Base-by-base conservation (phyloP, 2,888 invertebrate genomes). In the Sicus ferrugineus region DNA sequence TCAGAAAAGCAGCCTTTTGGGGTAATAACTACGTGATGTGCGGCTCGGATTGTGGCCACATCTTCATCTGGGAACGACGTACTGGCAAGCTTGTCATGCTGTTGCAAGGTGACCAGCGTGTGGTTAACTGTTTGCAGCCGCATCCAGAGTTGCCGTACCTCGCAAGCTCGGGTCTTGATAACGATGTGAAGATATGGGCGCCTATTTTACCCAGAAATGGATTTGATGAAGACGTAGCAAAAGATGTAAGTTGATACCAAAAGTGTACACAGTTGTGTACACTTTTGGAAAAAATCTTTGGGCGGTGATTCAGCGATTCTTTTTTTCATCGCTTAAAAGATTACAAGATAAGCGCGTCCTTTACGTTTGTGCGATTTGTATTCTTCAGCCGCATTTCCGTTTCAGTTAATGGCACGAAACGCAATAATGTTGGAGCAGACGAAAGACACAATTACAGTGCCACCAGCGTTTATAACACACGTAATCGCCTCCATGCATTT, bases 41-140 rank as follows among this genome's bases (percentile, higher is more conserved):
- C 26, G 95, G 95, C n/a, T 93, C 93, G 16, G 95, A 95, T 84
- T 95, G 95, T 83, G 95, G 94, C 0, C 93, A 94, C 79, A 91
- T 95, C 16, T 94, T 95, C 79, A 87, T 93, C 42, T 95, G 94
- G 95, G 89, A 93, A 67, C 88, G 92, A 46, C 85, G 89, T 58
- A 90, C 91, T 0, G 91, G 90, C 0, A 87, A 89, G 74, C 84
- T 94, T 68, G 90, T 91, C 38, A 93, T 92, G 90, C 84, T 93
- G 0, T 84, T 94, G 73, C 90, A 92, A 79, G 94, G 92, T 4
- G 95, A 95, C 85, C 89, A 90, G 72, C 94, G 93, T 82, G 91
- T 92, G 0, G 94, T 95, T 61, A 95, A 95, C 85, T 94, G 94
- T 78, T 85, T 95, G 1, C 93, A 93, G 80, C 94, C 94, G 0